These are phyloP conservation scores for Halcyon malimbica DNA, from an alignment of 2,113 vertebrate genomes.

Conservation along the genomic window DNA sequence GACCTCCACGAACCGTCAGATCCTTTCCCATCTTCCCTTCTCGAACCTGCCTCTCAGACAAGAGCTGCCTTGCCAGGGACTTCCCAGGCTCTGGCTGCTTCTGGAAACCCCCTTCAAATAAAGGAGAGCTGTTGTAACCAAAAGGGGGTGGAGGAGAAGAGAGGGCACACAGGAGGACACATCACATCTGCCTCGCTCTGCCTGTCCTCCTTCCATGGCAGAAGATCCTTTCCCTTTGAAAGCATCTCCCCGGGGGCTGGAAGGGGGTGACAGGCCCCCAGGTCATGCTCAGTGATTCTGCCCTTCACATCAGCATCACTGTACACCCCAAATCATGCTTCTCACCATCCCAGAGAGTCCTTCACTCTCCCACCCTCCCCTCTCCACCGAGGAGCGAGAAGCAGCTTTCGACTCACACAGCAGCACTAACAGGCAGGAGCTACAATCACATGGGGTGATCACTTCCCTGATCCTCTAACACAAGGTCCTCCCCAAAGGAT, in stretches of 20 bases:
- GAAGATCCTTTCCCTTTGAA: background rate
- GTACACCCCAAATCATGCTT: background rate
- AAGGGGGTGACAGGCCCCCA: background rate
- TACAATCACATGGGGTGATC: background rate
- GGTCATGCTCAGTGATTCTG: background rate
- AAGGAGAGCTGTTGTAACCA: background rate
- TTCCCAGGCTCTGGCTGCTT: slow-evolving; percentile 17
- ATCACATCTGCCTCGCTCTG: background rate
- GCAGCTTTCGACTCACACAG: background rate
- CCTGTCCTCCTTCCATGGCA: background rate
- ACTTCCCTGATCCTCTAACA: background rate
- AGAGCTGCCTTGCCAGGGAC: slow-evolving; percentile 56
- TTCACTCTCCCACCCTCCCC: background rate
- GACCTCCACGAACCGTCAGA: background rate
- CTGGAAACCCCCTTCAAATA: slow-evolving; percentile 54
- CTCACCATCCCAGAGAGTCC: background rate
- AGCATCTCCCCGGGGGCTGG: background rate
- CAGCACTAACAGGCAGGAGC: background rate
- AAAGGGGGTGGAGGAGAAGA: background rate
- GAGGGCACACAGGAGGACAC: background rate
- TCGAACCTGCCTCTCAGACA: background rate
- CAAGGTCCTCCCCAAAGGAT: background rate
- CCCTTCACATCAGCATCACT: background rate
- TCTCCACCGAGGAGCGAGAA: background rate
- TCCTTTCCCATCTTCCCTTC: background rate